Base-by-base conservation (phyloP, 2,113 vertebrate genomes). In the Aplodontia rufa region DNA sequence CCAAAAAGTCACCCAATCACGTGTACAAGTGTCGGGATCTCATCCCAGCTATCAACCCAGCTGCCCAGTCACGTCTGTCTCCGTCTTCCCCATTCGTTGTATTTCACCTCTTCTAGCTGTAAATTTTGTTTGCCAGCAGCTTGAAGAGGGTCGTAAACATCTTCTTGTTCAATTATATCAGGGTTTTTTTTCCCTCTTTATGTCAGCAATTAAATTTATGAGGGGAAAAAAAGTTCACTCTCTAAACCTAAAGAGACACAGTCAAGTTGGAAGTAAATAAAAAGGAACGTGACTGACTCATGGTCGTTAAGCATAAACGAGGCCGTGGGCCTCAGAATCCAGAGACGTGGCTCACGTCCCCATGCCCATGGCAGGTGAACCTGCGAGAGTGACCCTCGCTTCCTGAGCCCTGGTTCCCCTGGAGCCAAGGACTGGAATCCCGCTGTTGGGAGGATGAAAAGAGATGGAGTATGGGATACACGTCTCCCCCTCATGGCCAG, bases 201-300 rank as follows among this genome's bases (percentile, higher is more conserved):
- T 93, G 91, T 97, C 83, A 96, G 91, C 97, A 96, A 92, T 97
- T 97, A 97, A 93, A 96, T 96, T 96, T 97, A 97, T 49, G 91
- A 95, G 86, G 62, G 13, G 40, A 16, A 58, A 87, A 91, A 49
- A 85, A 93, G n/a, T 93, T 96, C 87, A 69, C 26, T 90, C 87
- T 95, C 35, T 93, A 95, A 97, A 90, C 79, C 86, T 78, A 96
- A 97, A 91, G 86, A 96, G 88, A 96, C 82, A 91, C 76, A 92
- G 91, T 95, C 58, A 93, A 91, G 87, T 81, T 94, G 66, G 37
- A 93, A 95, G 95, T 97, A 97, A 95, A 93, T 96, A 96, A 87
- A 96, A 10, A 37, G 37, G 72, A 92, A 53, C 28, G 42, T 45
- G 87, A 87, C 91, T 90, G 91, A 42, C 78, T 66, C 80, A 20